Evolutionary conservation across 2,888 invertebrate genomes (phyloP).

Genomic region (Azorinus chamasolen): DNA sequence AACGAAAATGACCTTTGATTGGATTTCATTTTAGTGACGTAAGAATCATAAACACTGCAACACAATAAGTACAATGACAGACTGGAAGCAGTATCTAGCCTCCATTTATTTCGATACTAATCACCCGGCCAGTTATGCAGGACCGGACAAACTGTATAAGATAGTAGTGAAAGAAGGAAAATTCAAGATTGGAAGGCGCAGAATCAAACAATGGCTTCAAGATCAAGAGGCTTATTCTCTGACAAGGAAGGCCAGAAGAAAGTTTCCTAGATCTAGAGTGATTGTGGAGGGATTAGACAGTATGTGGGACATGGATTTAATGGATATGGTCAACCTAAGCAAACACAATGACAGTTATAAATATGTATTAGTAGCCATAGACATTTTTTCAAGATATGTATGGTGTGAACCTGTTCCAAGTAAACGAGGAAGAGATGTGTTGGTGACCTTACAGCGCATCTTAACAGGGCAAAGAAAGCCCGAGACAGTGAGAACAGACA

Average conservation of each 20-base stretch:
- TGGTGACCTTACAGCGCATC: constrained; percentile 6
- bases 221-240: constrained; percentile 39
- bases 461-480: constrained; percentile 15
- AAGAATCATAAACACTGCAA: background rate
- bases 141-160: constrained; percentile 40
- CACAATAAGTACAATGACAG: constrained; percentile 20
- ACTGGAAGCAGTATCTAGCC: constrained; percentile 31
- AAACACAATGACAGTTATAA: constrained; percentile 32
- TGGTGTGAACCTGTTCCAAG: constrained; percentile 22
- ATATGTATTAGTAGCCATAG: constrained; percentile 37
- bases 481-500: constrained; percentile 14
- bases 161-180: constrained; percentile 30
- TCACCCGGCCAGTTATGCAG: constrained; percentile 7
- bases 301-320: constrained; percentile 41
- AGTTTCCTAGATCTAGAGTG: too few species aligned
- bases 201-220: constrained; percentile 44
- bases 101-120: constrained; percentile 18
- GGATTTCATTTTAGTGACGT: too few species aligned
- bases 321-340: constrained; percentile 31
- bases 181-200: constrained; percentile 29
- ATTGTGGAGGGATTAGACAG: constrained; percentile 31
- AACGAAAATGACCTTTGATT: background rate
- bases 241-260: constrained; percentile 1
- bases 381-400: constrained; percentile 30
- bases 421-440: constrained; percentile 22